A percentile compares a stretch with the other conserved stretches of the same genome.
phyloP scores from a whole-genome alignment of 2,888 invertebrate species.

The Aquatica leii region DNA sequence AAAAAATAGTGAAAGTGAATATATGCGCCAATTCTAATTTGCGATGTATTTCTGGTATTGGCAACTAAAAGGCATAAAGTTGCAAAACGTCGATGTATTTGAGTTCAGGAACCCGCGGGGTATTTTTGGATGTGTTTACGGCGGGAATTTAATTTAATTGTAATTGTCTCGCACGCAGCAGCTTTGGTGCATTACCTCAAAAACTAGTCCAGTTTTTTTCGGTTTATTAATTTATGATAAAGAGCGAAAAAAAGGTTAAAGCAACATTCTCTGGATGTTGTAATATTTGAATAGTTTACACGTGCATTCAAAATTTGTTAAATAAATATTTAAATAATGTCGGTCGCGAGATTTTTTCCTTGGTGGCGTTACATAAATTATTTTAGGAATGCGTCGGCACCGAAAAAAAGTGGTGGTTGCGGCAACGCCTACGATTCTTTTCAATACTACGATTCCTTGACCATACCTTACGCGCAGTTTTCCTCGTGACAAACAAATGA shows the following conservation, averaged over 20 bases:
- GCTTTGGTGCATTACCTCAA: too few relatives aligned
- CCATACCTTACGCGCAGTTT: neutral
- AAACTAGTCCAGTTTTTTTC: too few relatives aligned
- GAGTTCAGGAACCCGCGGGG: too few relatives aligned
- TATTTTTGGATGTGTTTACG: too few relatives aligned
- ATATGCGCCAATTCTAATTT: too few relatives aligned
- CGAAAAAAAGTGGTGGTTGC: neutral
- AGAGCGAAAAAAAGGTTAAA: neutral
- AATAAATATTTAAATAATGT: conserved; percentile 8
- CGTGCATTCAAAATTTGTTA: conserved; percentile 6
- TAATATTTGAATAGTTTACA: conserved; percentile 8
- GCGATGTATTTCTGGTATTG: too few relatives aligned
- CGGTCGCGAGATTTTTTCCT: neutral
- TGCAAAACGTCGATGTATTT: too few relatives aligned
- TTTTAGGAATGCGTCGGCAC: neutral
- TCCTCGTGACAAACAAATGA: neutral
- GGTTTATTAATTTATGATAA: too few relatives aligned
- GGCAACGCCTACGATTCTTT: conserved; percentile 1
- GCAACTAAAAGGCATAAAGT: too few relatives aligned
- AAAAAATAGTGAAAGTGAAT: too few relatives aligned
- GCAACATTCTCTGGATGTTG: neutral
- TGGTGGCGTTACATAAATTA: neutral
- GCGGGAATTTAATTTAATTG: too few relatives aligned
- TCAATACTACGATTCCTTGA: neutral
- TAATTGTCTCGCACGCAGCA: too few relatives aligned